Conservation (phyloP, 1,140 invertebrate species). For the Oreohelix idahoensis region DNA sequence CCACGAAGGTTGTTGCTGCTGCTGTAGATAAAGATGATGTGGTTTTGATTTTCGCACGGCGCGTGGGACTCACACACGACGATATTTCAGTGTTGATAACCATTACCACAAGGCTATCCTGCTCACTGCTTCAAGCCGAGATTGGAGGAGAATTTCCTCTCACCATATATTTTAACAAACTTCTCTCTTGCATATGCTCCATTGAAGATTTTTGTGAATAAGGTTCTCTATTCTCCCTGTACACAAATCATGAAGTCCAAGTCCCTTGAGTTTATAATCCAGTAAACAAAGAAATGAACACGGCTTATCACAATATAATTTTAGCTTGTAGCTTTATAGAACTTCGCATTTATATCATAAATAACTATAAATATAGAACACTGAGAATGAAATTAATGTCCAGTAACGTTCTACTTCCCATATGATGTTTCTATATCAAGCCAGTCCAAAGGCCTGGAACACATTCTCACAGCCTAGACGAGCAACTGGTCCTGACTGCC, state of each 20-base stretch:
- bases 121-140: neutral
- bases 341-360: no score
- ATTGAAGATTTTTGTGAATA: neutral
- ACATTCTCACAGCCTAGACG: neutral
- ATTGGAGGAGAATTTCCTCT: neutral
- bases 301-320: no score
- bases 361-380: no score
- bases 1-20: neutral
- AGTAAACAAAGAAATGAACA: no score
- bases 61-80: conserved; percentile 19
- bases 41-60: conserved; percentile 9
- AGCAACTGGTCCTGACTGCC: conserved; percentile 15
- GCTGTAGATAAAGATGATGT: neutral
- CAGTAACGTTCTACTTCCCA: no score
- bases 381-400: no score
- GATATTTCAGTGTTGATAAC: neutral
- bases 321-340: no score
- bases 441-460: neutral
- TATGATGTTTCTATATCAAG: no score
- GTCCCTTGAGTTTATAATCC: no score
- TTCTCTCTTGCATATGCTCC: neutral
- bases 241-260: no score
- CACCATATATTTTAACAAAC: neutral
- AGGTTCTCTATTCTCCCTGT: neutral
- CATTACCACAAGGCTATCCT: conserved; percentile 6